Evolutionary conservation across 1,140 invertebrate species (phyloP), one percentile per base, ranked within the genome.

Genomic region (Orussus abietinus): DNA sequence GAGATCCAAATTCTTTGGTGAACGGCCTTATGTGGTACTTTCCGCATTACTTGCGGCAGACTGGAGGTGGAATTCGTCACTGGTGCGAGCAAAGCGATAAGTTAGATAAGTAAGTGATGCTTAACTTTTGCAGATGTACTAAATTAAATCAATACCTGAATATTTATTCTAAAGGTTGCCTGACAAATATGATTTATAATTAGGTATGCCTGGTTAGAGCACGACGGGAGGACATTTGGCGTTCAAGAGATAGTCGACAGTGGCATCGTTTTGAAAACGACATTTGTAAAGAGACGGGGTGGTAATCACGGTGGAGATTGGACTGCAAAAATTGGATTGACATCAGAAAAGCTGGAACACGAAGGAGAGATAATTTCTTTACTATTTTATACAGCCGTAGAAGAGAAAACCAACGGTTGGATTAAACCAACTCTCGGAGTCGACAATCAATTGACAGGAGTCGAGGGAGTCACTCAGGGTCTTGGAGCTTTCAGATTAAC

Each of bases 21-120:
- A 86, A 91, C 62, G 96, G 94, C 21, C 69, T 99, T 1, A 97
- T 99, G 93, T 99, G 96, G 96, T 95, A 92, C 59, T 81, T 91
- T 49, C 82, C 90, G 1, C 81, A 80, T 37, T 72, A 77, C 50
- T 65, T 84, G 42, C 75, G 69, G 12, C 77, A 75, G 42, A 81
- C 76, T 42, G 84, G 84, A 34, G 82, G 82, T 50, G 84, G 84
- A 9, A 73, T 66, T 55, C 85, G 93, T 32, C 94, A 98, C 66
- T 95, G 88, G 89, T 98, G 95, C 72, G 86, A 95, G 46, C 90
- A 96, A 66, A 80, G 82, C 36, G 92, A 98, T 65, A 78, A 83
- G 51, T 71, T 98, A 13, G 74, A 85, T 10, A 80, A 75, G 34
- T 90, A 84, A 51, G 17, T 12, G 15, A 28, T 19, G 15, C 38